Evolutionary conservation across 2,888 invertebrate genomes (phyloP).

Genomic region (Lasioglossum calceatum): DNA sequence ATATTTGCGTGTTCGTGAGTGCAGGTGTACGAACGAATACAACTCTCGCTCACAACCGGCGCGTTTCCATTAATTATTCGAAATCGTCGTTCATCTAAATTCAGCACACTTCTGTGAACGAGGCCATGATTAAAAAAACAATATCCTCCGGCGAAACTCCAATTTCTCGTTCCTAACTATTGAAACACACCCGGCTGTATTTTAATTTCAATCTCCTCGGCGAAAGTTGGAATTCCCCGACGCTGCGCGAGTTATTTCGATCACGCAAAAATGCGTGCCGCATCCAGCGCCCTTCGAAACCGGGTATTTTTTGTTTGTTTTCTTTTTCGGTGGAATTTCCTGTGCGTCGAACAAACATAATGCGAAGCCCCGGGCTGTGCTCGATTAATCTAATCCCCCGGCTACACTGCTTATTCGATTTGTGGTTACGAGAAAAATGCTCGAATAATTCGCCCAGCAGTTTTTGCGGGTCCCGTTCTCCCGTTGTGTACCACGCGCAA

Average conservation of each 20-base stretch:
- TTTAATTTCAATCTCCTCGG: slow-evolving; percentile 11
- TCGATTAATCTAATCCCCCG: background rate
- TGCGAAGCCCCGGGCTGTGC: background rate
- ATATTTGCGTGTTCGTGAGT: background rate
- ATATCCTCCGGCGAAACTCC: background rate
- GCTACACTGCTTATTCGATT: background rate
- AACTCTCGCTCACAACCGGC: background rate
- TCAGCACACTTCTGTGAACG: background rate
- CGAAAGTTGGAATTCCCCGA: background rate
- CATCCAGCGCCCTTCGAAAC: background rate
- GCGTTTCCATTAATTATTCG: slow-evolving; percentile 28
- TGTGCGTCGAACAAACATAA: background rate
- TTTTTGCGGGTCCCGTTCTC: background rate
- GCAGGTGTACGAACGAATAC: background rate
- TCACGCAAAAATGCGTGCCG: background rate
- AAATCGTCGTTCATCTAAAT: slow-evolving; percentile 19
- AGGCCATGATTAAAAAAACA: background rate
- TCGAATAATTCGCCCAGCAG: background rate
- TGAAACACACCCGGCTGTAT: slow-evolving; percentile 8
- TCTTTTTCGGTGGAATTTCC: background rate
- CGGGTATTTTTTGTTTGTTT: background rate
- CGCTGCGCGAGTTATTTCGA: background rate
- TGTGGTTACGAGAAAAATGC: background rate
- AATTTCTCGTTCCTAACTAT: background rate
- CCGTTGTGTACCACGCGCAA: background rate